Conservation (phyloP, 2,888 invertebrate genomes). For the Smittia aterrima region DNA sequence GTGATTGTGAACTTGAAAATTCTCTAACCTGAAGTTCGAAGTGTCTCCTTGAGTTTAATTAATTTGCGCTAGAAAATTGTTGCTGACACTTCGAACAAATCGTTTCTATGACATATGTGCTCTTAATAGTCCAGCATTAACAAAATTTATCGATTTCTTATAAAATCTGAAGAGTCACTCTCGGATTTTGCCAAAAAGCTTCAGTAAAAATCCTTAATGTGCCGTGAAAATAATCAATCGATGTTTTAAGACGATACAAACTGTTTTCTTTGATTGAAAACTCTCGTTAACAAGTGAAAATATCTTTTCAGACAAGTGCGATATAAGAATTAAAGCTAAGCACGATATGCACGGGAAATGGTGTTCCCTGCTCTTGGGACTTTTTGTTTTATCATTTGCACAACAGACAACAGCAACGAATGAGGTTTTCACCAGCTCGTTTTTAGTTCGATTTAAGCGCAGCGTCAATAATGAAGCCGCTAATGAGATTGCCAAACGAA, state of each 20-base stretch:
- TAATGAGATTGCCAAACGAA: conserved; percentile 75
- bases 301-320: conserved; percentile 1
- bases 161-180: not conserved
- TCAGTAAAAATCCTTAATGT: no score
- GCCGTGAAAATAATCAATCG: no score
- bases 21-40: not conserved
- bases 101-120: no score
- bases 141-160: conserved; percentile 30
- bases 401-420: conserved; percentile 29
- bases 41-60: no score
- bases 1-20: not conserved
- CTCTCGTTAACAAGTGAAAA: not conserved
- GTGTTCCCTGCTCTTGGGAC: conserved; percentile 31
- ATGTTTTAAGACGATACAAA: no score
- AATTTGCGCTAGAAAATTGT: no score
- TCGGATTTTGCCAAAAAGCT: no score
- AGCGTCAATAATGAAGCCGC: conserved; percentile 75
- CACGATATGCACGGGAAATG: conserved; percentile 38
- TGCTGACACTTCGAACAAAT: no score
- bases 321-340: not conserved
- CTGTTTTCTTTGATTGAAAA: conserved; percentile 6
- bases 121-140: no score
- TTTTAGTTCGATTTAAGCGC: conserved; percentile 84
- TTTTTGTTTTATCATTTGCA: conserved; percentile 24
- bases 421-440: conserved; percentile 93